These are phyloP conservation scores for Eristalinus sepulchralis DNA, from an alignment of 2,888 invertebrate genomes.

Conservation along the genomic window DNA sequence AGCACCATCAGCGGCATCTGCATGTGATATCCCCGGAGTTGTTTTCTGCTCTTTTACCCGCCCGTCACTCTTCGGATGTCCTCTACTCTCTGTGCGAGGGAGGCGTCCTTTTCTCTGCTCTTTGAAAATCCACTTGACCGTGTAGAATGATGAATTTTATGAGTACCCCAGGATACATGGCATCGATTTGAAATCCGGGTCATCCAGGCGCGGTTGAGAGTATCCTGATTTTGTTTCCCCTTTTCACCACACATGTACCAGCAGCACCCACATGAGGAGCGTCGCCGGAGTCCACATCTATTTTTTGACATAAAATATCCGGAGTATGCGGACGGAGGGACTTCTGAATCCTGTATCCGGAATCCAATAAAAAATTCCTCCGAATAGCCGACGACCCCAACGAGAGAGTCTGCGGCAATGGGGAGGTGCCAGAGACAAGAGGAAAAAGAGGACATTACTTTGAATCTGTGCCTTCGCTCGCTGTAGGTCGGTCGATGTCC, in stretches of 20 bases:
- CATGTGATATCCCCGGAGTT: slow-evolving; percentile 40
- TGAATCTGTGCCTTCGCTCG: slow-evolving; percentile 12
- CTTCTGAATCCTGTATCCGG: not conserved
- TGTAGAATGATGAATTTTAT: slow-evolving; percentile 66
- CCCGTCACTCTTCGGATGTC: slow-evolving; percentile 7
- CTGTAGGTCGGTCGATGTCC: slow-evolving; percentile 1
- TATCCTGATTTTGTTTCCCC: slow-evolving; percentile 49
- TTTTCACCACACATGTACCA: not conserved
- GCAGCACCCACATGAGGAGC: not conserved
- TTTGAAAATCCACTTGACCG: slow-evolving; percentile 64
- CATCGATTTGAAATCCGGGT: slow-evolving; percentile 57
- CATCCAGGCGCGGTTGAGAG: slow-evolving; percentile 51
- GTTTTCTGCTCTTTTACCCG: slow-evolving; percentile 45
- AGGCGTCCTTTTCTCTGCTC: slow-evolving; percentile 28
- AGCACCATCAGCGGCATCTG: slow-evolving; percentile 59
- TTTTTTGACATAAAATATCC: slow-evolving; percentile 43
- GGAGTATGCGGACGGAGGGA: slow-evolving; percentile 10
- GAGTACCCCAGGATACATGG: slow-evolving; percentile 49
- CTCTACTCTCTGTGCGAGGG: not conserved
- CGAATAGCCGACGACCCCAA: not conserved
- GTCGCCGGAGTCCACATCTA: slow-evolving; percentile 20
- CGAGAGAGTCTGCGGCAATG: not conserved
- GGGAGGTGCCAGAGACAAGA: not conserved
- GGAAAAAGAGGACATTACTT: slow-evolving; percentile 15
- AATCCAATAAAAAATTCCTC: slow-evolving; percentile 44